Percentiles rank a stretch among this genome's conserved stretches.
phyloP scores from a whole-genome alignment of 1,140 invertebrate species.

The Coelopa frigida region DNA sequence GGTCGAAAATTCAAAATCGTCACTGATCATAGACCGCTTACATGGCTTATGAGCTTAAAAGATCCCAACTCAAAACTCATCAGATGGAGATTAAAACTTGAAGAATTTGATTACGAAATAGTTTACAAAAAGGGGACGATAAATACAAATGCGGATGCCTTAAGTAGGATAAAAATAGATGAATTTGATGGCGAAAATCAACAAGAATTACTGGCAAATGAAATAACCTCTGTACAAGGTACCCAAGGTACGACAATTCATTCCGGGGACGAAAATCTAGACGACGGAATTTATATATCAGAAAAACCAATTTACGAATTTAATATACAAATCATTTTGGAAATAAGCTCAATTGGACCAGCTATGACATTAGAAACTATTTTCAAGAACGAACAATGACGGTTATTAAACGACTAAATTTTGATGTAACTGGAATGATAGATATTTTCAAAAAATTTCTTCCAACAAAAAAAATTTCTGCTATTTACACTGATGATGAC shows the following conservation, averaged over 20 bases:
- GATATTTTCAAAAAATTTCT: slow-evolving; percentile 2
- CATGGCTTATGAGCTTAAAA: slow-evolving; percentile 3
- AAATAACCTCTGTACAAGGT: neutral
- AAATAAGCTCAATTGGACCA: neutral
- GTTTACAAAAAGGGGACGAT: slow-evolving; percentile 8
- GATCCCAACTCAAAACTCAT: slow-evolving; percentile 1
- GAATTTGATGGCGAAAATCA: neutral
- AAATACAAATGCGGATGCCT: slow-evolving; percentile 7
- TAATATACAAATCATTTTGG: neutral
- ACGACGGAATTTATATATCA: neutral
- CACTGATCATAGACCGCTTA: too few relatives aligned
- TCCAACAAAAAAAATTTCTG: neutral
- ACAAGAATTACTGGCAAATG: neutral
- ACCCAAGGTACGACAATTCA: neutral
- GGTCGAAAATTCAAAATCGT: neutral
- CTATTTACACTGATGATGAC: neutral
- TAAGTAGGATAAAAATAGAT: neutral
- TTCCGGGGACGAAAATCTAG: neutral
- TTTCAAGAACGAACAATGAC: too few relatives aligned
- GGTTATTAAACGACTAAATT: too few relatives aligned
- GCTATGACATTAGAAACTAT: too few relatives aligned
- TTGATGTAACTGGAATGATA: neutral
- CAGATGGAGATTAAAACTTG: slow-evolving; percentile 2
- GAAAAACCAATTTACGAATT: neutral
- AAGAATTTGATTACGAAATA: slow-evolving; percentile 8